Evolutionary conservation across 2,113 vertebrate species (phyloP), one percentile per base, ranked within the genome.

Genomic region (Nothocercus nigrocapillus): DNA sequence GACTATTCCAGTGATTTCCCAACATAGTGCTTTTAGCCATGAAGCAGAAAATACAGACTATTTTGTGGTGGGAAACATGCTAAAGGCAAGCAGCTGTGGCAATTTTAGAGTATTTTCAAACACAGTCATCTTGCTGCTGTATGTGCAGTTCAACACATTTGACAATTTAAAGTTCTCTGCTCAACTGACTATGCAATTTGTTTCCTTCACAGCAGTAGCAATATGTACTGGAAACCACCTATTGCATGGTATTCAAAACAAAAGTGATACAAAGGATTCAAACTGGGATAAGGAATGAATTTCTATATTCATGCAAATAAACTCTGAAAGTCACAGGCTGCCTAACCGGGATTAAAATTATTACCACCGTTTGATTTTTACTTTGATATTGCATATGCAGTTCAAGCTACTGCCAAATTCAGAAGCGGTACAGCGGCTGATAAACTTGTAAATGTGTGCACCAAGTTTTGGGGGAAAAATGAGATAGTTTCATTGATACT

Each of bases 381-480:
- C 82, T 93, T 82, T 66, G 88, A 77, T 84, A 89, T 34, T 82
- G 70, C 86, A 82, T 27, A 25, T 82, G 86, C 67, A 38, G 74
- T 70, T 92, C 44, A 66, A 90, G 79, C n/a, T 58, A 28, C 72
- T 80, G 82, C 64, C 82, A 93, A 94, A 30, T 93, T 95, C 82
- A 85, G 90, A 80, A 96, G 94, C 82, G 2, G 13, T 54, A 86
- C 64, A 44, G 74, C 93, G 96, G 93, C 95, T 81, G 94, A 92
- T 97, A 95, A 96, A 94, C 80, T 92, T 64, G 73, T 81, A 96
- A 97, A 93, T 93, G 92, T 92, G 95, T 94, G 93, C 90, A 88
- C 96, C 92, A 95, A 97, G 93, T 97, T 85, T 53, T 80, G 89
- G 89, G 82, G 38, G 82, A 82, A 91, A 93, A 81, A 96, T 86